Evolutionary conservation across 1,140 invertebrate genomes (phyloP).

Genomic region (Brachionus sp.): DNA sequence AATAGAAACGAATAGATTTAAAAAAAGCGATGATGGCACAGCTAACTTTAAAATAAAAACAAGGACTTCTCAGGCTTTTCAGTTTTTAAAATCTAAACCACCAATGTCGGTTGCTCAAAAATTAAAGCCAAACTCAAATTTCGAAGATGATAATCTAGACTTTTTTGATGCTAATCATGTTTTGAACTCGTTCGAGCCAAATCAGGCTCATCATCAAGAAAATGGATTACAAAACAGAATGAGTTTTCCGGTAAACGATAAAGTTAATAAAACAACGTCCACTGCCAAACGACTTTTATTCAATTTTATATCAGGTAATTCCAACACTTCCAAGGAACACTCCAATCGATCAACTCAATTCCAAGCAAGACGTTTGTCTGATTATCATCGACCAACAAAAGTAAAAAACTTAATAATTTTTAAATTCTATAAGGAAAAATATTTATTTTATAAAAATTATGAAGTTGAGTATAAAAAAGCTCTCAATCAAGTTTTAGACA

Average conservation of each 20-base stretch:
- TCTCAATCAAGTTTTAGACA: too few species aligned
- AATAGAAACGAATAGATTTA: conserved; percentile 9
- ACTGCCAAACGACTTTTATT: conserved; percentile 28
- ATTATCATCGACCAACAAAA: conserved; percentile 30
- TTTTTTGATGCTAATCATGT: conserved; percentile 26
- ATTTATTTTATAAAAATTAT: too few species aligned
- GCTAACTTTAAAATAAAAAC: conserved; percentile 11
- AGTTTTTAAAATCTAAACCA: conserved; percentile 23
- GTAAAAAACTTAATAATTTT: background rate
- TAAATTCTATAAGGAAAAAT: background rate
- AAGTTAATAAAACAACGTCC: background rate
- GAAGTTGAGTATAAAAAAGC: too few species aligned
- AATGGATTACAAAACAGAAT: background rate
- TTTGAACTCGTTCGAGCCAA: background rate
- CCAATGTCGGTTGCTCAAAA: background rate
- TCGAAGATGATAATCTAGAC: background rate
- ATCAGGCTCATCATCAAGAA: background rate
- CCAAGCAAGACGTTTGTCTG: conserved; percentile 21
- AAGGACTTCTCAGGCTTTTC: conserved; percentile 13
- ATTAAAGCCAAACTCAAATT: background rate
- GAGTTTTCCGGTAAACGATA: background rate
- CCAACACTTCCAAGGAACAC: background rate
- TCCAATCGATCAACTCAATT: background rate
- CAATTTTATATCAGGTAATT: conserved; percentile 26
- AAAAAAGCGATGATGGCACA: background rate